phyloP scores from a whole-genome alignment of 1,140 invertebrate genomes.

The Melanaphis sacchari region DNA sequence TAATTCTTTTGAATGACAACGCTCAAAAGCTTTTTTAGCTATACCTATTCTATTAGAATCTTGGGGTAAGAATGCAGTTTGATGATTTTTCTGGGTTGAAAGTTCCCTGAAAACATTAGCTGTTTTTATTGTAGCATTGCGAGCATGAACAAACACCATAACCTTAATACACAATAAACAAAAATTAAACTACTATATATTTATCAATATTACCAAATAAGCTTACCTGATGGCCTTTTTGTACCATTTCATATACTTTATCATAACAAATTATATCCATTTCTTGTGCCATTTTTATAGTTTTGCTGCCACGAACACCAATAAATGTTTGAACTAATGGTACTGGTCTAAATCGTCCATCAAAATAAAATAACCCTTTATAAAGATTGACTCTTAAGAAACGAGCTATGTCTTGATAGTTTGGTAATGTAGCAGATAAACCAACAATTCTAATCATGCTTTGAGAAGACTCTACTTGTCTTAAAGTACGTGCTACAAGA shows the following conservation, averaged over 20 bases:
- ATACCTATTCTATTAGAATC: conserved; percentile 69
- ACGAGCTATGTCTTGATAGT: conserved; percentile 94
- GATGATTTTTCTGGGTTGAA: conserved; percentile 76
- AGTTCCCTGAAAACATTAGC: conserved; percentile 81
- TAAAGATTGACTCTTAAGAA: conserved; percentile 94
- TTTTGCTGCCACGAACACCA: conserved; percentile 83
- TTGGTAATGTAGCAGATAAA: conserved; percentile 95
- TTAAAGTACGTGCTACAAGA: conserved; percentile 91
- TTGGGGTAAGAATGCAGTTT: conserved; percentile 74
- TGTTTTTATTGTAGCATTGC: conserved; percentile 92
- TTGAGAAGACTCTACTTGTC: conserved; percentile 93
- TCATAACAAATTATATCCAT: conserved; percentile 96
- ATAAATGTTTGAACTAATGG: conserved; percentile 92
- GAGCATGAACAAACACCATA: conserved; percentile 98
- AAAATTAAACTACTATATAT: neutral
- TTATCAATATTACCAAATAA: neutral
- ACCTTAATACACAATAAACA: conserved; percentile 68
- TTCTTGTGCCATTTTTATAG: conserved; percentile 78
- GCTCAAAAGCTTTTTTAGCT: conserved; percentile 72
- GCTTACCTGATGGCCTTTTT: conserved; percentile 84
- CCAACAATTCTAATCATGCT: conserved; percentile 98
- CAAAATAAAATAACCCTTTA: conserved; percentile 96
- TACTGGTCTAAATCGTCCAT: conserved; percentile 94
- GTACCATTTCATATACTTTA: conserved; percentile 86
- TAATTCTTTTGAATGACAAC: conserved; percentile 79